A percentile compares a stretch with the other conserved stretches of the same genome.
phyloP scores from a whole-genome alignment of 2,888 invertebrate species.

The Tetropium fuscum region DNA sequence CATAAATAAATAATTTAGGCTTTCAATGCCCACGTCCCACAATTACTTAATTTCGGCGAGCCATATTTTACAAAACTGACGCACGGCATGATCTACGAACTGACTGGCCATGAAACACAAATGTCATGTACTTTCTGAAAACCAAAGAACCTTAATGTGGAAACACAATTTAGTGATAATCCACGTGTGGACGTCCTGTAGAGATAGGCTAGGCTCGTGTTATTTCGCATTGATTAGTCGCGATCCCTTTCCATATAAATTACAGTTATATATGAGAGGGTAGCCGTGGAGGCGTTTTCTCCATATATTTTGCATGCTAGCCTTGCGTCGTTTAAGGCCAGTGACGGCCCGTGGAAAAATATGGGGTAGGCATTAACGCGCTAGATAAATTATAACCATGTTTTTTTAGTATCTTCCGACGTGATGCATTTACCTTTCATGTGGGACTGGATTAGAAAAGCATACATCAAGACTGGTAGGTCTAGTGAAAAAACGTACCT shows the following conservation, averaged over 20 bases:
- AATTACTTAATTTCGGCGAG: no score
- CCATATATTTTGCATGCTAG: slow-evolving; percentile 31
- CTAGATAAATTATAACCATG: slow-evolving; percentile 16
- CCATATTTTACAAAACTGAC: no score
- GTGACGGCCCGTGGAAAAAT: slow-evolving; percentile 24
- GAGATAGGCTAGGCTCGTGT: slow-evolving; percentile 19
- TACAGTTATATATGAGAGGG: slow-evolving; percentile 27
- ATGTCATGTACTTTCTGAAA: not conserved
- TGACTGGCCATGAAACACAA: no score
- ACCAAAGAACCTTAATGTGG: slow-evolving; percentile 4
- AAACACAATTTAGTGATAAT: slow-evolving; percentile 26
- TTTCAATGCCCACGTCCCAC: no score
- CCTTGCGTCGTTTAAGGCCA: slow-evolving; percentile 19
- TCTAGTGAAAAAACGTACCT: no score
- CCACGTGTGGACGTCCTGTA: slow-evolving; percentile 26
- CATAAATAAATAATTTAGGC: no score
- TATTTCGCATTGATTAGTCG: slow-evolving; percentile 31
- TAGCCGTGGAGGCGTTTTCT: slow-evolving; percentile 24
- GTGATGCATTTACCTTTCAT: no score
- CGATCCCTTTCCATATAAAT: slow-evolving; percentile 29
- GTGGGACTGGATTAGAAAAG: no score
- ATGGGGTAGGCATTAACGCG: slow-evolving; percentile 7
- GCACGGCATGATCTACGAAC: no score
- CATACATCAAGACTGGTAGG: no score
- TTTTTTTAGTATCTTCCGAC: no score